These are phyloP conservation scores for Calcarius lapponicus DNA, from an alignment of 2,797 vertebrate genomes.

Conservation along the genomic window DNA sequence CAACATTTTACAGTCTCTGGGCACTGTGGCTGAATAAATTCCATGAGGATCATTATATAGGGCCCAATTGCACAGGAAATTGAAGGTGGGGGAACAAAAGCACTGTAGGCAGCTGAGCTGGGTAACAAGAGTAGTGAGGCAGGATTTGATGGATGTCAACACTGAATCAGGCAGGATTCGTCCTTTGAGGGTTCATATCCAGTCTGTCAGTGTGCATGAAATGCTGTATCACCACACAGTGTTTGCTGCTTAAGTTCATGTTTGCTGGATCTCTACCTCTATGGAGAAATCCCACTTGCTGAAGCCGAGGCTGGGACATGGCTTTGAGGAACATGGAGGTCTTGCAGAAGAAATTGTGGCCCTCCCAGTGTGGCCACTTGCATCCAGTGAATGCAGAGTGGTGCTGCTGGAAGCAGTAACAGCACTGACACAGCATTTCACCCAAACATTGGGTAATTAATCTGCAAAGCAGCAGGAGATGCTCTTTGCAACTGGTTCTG, in stretches of 20 bases:
- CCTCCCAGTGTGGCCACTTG: not conserved
- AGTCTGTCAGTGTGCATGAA: fast-evolving
- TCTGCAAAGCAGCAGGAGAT: slow-evolving; percentile 36
- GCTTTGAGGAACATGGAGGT: not conserved
- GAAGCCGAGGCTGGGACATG: not conserved
- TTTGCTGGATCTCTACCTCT: not conserved
- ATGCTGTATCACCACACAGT: fast-evolving
- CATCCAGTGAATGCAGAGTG: not conserved
- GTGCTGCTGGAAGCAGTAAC: slow-evolving; percentile 12
- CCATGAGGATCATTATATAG: not conserved
- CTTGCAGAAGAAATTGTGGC: not conserved
- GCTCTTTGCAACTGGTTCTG: not conserved
- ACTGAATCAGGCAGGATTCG: not conserved
- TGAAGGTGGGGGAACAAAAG: not conserved
- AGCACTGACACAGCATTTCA: not conserved
- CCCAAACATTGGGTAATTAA: slow-evolving; percentile 39
- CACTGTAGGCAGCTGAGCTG: not conserved
- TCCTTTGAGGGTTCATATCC: not conserved
- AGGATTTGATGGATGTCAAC: not conserved
- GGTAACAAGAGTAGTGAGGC: not conserved
- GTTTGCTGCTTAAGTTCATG: not conserved
- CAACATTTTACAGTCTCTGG: not conserved
- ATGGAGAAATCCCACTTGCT: not conserved
- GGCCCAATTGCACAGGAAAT: not conserved
- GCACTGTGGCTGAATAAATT: not conserved